Percentiles rank a stretch among this genome's conserved stretches.
Conservation (phyloP, 2,797 vertebrate genomes). For the Chelmon rostratus region DNA sequence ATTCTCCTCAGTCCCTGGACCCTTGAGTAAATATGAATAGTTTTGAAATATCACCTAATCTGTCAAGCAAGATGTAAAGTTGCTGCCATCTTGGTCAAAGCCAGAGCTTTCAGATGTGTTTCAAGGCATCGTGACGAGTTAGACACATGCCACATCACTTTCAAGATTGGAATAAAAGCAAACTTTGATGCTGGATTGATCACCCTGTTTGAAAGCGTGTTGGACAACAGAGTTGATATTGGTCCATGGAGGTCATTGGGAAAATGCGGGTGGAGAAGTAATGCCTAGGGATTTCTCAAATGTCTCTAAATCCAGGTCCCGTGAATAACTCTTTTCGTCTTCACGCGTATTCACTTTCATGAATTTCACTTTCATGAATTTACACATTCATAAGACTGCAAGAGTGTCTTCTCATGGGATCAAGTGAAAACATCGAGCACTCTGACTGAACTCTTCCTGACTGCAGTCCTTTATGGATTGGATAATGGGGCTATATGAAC, state of each 20-base stretch:
- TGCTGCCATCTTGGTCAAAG: constrained; percentile 48
- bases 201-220: constrained; percentile 37
- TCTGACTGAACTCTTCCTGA: constrained; percentile 46
- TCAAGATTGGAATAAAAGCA: constrained; percentile 43
- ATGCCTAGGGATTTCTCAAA: constrained; percentile 55
- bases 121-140: constrained; percentile 19
- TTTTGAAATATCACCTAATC: constrained; percentile 75
- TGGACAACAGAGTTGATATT: constrained; percentile 49
- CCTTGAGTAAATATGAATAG: constrained; percentile 72
- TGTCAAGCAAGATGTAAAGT: constrained; percentile 61
- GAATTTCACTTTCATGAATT: constrained; percentile 58
- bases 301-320: constrained; percentile 43
- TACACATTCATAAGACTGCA: constrained; percentile 53
- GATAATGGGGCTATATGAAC: constrained; percentile 22
- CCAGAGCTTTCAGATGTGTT: constrained; percentile 36
- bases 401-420: constrained; percentile 47
- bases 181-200: constrained; percentile 54
- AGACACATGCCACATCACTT: constrained; percentile 33
- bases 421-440: constrained; percentile 39
- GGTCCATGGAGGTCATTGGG: constrained; percentile 36
- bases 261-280: constrained; percentile 44
- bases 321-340: constrained; percentile 62
- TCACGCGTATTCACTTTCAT: constrained; percentile 51
- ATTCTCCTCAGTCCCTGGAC: constrained; percentile 65
- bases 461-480: constrained; percentile 35